A percentile compares a stretch with the other conserved stretches of the same genome.
phyloP scores from a whole-genome alignment of 2,113 vertebrate species.

The Peucedramus taeniatus region DNA sequence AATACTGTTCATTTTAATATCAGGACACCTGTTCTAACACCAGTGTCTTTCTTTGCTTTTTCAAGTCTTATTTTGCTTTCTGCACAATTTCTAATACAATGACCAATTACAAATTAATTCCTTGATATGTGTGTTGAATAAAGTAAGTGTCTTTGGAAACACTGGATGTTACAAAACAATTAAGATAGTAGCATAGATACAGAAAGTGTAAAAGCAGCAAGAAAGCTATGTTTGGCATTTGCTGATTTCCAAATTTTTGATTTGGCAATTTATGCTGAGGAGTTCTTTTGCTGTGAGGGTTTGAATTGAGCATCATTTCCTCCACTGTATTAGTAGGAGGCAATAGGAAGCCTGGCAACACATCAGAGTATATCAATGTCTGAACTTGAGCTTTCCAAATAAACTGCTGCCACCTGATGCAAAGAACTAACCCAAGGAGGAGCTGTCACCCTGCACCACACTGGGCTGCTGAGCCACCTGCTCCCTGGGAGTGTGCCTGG shows the following conservation, averaged over 20 bases:
- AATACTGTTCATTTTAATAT: not conserved
- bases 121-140: not conserved
- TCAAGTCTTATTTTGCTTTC: not conserved
- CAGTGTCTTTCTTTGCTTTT: not conserved
- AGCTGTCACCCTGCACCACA: accelerated
- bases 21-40: not conserved
- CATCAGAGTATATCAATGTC: accelerated
- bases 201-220: not conserved
- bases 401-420: not conserved
- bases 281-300: not conserved
- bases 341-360: not conserved
- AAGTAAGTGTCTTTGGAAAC: not conserved
- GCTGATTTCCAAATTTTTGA: not conserved
- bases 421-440: not conserved
- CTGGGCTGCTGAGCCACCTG: not conserved
- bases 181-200: not conserved
- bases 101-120: not conserved
- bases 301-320: not conserved
- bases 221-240: not conserved
- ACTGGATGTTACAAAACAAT: not conserved
- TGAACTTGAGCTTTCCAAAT: not conserved
- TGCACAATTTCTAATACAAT: not conserved
- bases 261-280: not conserved
- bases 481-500: not conserved
- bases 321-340: not conserved